Conservation (phyloP, 2,888 invertebrate genomes). For the Ecliptopera silaceata region DNA sequence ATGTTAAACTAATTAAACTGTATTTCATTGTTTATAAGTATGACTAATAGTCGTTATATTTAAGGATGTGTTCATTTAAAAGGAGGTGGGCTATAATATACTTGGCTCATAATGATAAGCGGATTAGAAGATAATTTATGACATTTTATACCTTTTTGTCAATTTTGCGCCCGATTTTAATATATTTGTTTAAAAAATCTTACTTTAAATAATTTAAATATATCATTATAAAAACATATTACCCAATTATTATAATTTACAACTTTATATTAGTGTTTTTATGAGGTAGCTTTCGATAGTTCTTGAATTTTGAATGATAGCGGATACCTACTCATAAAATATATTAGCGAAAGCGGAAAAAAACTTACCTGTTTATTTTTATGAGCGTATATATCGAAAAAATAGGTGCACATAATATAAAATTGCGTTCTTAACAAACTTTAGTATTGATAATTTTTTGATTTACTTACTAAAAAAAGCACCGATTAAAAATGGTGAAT, state of each 20-base stretch:
- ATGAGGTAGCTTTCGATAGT: neutral
- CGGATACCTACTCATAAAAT: neutral
- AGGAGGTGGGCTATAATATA: slow-evolving; percentile 48
- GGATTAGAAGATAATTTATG: slow-evolving; percentile 71
- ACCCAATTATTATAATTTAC: neutral
- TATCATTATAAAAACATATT: neutral
- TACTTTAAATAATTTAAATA: neutral
- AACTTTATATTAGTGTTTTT: neutral
- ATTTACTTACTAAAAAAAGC: slow-evolving; percentile 1
- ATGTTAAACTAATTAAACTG: no score
- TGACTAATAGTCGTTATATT: neutral
- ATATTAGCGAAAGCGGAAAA: no score
- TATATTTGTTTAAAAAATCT: neutral
- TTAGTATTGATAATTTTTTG: neutral
- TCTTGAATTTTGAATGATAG: neutral
- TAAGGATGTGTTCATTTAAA: slow-evolving; percentile 1
- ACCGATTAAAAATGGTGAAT: slow-evolving; percentile 37
- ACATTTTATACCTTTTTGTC: slow-evolving; percentile 57
- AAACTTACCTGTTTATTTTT: no score
- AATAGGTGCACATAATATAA: no score
- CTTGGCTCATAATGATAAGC: slow-evolving; percentile 64
- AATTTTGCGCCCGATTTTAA: slow-evolving; percentile 40
- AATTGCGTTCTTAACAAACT: no score
- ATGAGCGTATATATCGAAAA: no score
- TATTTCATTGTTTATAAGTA: no score